Evolutionary conservation across 2,888 invertebrate genomes (phyloP), one percentile per base, ranked within the genome.

Genomic region (Octodonta nipae): DNA sequence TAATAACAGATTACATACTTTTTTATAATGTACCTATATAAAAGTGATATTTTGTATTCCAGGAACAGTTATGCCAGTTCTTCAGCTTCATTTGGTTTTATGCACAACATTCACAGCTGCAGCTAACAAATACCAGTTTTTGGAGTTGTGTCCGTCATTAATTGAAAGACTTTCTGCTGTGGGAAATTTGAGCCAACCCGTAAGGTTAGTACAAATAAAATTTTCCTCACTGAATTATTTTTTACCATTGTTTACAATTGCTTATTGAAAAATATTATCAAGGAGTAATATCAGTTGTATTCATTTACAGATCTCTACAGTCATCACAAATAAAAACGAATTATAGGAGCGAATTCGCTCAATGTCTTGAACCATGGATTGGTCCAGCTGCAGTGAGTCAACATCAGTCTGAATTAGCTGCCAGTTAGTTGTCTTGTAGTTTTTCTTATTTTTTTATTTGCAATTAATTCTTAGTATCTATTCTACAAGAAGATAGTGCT

Each of bases 81-180:
- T 81, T 13, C 77, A 78, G 49, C 67, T 76, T 37, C 79, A 80
- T 49, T 63, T 80, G 15, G 70, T 79, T 46, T 64, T 78, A 33
- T 76, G 78, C 54, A 74, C 78, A 33, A 74, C 76, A 4, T 78
- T 82, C 55, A 75, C 74, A 20, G 71, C 73, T 33, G 71, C 76
- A 6, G 78, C 80, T 3, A 78, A 75, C 45, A 78, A 78, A 54
- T 76, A 77, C 51, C 80, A 82, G 54, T 79, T 81, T 55, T 65
- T 82, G 28, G 78, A 78, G 50, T 58, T 78, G 35, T 75, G 73
- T 12, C 75, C 74, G 49, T 71, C 71, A 3, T 65, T 79, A 58
- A 70, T 78, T 49, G 77, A 77, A 41, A 63, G 79, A 28, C 58
- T 79, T 32, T 65, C 70, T 27, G 68, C 73, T 11, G 75, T 79